Conservation (phyloP, 2,113 vertebrate genomes). For the Tapirus terrestris region DNA sequence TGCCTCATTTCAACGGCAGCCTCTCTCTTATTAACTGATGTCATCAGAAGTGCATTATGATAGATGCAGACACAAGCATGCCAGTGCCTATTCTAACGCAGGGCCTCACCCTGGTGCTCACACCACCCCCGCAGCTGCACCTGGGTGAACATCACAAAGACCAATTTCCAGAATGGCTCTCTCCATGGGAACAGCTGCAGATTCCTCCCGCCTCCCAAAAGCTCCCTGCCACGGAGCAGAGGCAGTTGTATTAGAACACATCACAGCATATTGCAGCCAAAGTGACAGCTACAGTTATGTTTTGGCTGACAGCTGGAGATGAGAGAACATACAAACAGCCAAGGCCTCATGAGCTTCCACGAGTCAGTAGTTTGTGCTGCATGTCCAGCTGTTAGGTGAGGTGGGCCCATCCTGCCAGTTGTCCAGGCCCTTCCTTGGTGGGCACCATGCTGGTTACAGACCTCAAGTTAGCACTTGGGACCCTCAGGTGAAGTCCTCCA, state of each 20-base stretch:
- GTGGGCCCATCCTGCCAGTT: not conserved
- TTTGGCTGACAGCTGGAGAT: slow-evolving; percentile 67
- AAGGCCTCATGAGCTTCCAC: not conserved
- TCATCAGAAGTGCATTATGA: not conserved
- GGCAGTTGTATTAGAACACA: slow-evolving; percentile 65
- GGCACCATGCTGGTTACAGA: not conserved
- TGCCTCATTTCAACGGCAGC: slow-evolving; percentile 26
- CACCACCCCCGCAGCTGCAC: not conserved
- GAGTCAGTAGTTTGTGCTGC: slow-evolving; percentile 63
- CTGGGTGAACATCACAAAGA: not conserved
- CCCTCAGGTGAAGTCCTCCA: not conserved
- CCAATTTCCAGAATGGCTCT: slow-evolving; percentile 12
- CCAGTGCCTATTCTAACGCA: not conserved
- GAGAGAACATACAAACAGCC: slow-evolving; percentile 45
- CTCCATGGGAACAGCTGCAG: slow-evolving; percentile 36
- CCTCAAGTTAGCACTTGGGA: not conserved
- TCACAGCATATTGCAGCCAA: slow-evolving; percentile 64
- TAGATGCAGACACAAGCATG: not conserved
- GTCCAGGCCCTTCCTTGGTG: not conserved
- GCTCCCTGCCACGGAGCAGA: slow-evolving; percentile 19
- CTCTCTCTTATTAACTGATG: slow-evolving; percentile 47
- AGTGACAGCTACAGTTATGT: slow-evolving; percentile 75
- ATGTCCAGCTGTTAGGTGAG: slow-evolving; percentile 17
- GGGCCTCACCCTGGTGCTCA: not conserved
- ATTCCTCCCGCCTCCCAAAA: not conserved